These are phyloP conservation scores for Siniperca knerii DNA, from an alignment of 2,113 vertebrate species.

Conservation along the genomic window DNA sequence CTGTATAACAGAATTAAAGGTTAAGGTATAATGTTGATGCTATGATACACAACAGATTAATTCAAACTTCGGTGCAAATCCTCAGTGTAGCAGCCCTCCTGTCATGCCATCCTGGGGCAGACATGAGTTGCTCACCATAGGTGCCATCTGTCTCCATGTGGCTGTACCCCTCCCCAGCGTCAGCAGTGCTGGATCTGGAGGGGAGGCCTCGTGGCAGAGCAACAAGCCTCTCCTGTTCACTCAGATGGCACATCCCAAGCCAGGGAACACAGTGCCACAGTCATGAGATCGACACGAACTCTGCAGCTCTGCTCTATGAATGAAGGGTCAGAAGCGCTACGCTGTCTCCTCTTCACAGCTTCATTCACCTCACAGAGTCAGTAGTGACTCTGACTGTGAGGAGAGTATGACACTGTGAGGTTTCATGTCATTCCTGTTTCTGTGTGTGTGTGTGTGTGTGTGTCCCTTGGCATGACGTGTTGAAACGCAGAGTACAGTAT, in stretches of 20 bases:
- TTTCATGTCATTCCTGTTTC: constrained; percentile 30
- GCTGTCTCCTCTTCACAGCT: constrained; percentile 33
- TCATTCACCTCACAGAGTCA: constrained; percentile 34
- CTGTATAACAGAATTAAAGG: not conserved
- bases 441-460: not conserved
- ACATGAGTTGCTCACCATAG: constrained; percentile 48
- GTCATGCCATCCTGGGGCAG: constrained; percentile 60
- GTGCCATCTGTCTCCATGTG: constrained; percentile 76
- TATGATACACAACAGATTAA: not conserved
- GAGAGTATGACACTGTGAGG: constrained; percentile 47
- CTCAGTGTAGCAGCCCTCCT: constrained; percentile 36
- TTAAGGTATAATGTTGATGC: not conserved
- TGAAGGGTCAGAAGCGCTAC: constrained; percentile 40
- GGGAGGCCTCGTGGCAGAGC: constrained; percentile 60
- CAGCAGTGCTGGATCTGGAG: constrained; percentile 61
- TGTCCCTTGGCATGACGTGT: constrained; percentile 3
- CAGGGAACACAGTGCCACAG: constrained; percentile 62
- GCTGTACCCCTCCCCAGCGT: constrained; percentile 54
- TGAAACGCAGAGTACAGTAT: constrained; percentile 14
- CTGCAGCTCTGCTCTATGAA: constrained; percentile 32
- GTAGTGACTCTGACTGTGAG: constrained; percentile 29
- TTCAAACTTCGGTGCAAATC: constrained; percentile 19
- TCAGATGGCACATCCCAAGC: constrained; percentile 75
- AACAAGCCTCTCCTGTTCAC: constrained; percentile 74
- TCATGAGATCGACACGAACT: constrained; percentile 69